Evolutionary conservation across 2,888 invertebrate genomes (phyloP), one percentile per base, ranked within the genome.

Genomic region (Teleiodes luculella): DNA sequence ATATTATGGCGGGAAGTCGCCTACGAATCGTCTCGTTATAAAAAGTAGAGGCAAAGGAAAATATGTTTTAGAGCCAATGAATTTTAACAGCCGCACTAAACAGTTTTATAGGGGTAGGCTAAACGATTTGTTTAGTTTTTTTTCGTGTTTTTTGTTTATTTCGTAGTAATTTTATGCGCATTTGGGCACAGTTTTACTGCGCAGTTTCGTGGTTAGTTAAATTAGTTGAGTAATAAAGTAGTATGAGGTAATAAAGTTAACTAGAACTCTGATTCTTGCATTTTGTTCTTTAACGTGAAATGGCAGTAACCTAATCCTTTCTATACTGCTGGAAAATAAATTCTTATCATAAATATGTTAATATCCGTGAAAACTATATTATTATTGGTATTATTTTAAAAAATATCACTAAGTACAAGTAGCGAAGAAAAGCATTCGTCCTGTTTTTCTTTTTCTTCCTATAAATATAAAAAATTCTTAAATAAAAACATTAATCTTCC

Each of bases 1-100:
- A 86, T 86, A 82, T 80, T 78, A 84, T 75, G 74, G 78, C 78
- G 74, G 78, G 80, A 84, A 82, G 77, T 80, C 56, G 86, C 80
- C 76, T 86, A 83, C 78, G 80, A 86, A 87, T 87, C 72, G 83
- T 82, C 81, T 85, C 67, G 66, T 80, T 83, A 77, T 67, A 80
- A 76, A 77, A 72, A 57, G 64, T 64, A 57, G 62, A 68, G 66
- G 70, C 68, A 66, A 73, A 76, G 73, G 70, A 71, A 78, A 69
- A 75, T 67, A 76, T 72, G 75, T 75, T 81, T n/a, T 72, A 74
- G 69, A 69, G 71, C 72, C 81, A 76, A 83, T 85, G 82, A 85
- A 86, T 86, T 83, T 85, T 83, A 84, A 84, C 76, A 69, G 64
- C 55, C 57, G 59, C 63, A 70, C 70, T 68, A 71, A 65, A 63